Conservation (phyloP, 2,888 invertebrate species). For the Callinectes sapidus region DNA sequence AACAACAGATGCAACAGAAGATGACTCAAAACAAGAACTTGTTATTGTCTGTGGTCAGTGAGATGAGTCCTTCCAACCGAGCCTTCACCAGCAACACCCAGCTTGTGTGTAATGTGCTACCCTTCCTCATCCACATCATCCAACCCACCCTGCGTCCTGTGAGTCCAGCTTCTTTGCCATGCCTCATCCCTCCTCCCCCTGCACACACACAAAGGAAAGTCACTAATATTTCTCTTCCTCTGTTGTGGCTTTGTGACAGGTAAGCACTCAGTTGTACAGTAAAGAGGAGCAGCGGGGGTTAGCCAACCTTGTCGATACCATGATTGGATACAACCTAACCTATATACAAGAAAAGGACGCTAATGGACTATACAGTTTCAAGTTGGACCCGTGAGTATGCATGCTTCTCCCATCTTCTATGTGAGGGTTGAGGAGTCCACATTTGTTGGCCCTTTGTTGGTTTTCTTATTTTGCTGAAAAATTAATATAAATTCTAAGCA, state of each 20-base stretch:
- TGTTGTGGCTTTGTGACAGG: slow-evolving; percentile 75
- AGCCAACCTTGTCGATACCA: slow-evolving; percentile 84
- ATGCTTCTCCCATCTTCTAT: neutral
- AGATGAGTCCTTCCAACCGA: slow-evolving; percentile 80
- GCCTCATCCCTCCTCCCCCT: too few species aligned
- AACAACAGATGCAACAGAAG: slow-evolving; percentile 74
- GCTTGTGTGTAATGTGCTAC: slow-evolving; percentile 84
- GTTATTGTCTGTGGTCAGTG: slow-evolving; percentile 77
- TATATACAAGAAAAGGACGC: slow-evolving; percentile 86
- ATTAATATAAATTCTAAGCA: too few species aligned
- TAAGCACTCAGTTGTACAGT: slow-evolving; percentile 84
- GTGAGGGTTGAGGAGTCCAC: neutral
- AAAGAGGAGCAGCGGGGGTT: slow-evolving; percentile 84
- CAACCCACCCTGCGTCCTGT: slow-evolving; percentile 86
- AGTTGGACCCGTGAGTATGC: slow-evolving; percentile 83
- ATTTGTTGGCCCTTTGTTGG: too few species aligned
- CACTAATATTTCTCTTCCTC: neutral
- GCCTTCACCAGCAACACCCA: slow-evolving; percentile 76
- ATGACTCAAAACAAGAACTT: slow-evolving; percentile 58
- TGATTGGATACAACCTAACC: slow-evolving; percentile 92
- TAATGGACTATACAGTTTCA: slow-evolving; percentile 86
- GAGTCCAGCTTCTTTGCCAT: slow-evolving; percentile 73
- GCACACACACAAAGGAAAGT: neutral
- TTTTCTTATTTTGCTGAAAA: too few species aligned
- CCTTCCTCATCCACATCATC: slow-evolving; percentile 84